A percentile compares a stretch with the other conserved stretches of the same genome.
These are phyloP conservation scores for Dromiciops gliroides DNA, from an alignment of 2,113 vertebrate genomes.

Conservation along the genomic window DNA sequence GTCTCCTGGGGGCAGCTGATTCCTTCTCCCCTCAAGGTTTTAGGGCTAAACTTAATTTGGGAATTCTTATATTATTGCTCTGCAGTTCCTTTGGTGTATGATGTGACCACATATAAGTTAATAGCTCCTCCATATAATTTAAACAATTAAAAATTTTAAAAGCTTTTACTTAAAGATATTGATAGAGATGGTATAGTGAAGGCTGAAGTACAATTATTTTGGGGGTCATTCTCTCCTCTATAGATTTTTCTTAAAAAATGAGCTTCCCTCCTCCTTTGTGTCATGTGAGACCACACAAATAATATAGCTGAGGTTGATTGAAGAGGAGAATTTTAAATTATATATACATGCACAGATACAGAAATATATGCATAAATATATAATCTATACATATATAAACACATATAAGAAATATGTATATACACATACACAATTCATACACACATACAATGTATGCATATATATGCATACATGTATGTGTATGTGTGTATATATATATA, in stretches of 20 bases:
- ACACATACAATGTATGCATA: not conserved
- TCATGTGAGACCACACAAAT: not conserved
- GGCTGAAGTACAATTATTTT: too few species aligned
- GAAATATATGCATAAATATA: too few species aligned
- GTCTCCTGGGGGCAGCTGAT: not conserved
- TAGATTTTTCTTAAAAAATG: not conserved
- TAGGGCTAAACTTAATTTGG: not conserved
- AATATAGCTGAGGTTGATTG: not conserved
- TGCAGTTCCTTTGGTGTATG: not conserved
- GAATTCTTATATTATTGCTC: not conserved
- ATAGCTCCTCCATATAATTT: too few species aligned
- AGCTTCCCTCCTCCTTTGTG: not conserved
- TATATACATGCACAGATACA: too few species aligned
- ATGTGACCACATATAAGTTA: too few species aligned
- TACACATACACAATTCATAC: not conserved
- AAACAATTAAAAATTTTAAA: too few species aligned
- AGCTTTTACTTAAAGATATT: too few species aligned
- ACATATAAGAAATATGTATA: too few species aligned
- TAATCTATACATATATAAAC: too few species aligned
- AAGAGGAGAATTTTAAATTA: constrained; percentile 12
- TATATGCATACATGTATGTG: not conserved
- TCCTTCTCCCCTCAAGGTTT: not conserved
- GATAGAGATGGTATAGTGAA: too few species aligned
- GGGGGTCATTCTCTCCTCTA: constrained; percentile 1
- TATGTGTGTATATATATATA: not conserved